Percentiles rank a stretch among this genome's conserved stretches.
Evolutionary conservation across 1,140 invertebrate species (phyloP).

Genomic region (Agrilus planipennis): DNA sequence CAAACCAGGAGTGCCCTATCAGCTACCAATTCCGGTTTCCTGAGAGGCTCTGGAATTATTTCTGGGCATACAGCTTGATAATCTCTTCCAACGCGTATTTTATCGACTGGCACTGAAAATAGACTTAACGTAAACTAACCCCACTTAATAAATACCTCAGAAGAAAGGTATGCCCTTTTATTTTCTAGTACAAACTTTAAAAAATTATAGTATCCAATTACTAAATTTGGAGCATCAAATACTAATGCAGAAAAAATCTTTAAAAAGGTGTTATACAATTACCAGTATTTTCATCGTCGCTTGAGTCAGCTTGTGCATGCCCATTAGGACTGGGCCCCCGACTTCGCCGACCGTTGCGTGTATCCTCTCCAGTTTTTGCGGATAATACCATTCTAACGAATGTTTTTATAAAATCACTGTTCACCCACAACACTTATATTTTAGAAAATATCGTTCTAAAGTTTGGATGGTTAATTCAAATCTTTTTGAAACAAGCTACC

Average conservation of each 20-base stretch:
- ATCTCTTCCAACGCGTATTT: slow-evolving; percentile 87
- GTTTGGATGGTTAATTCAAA: slow-evolving; percentile 5
- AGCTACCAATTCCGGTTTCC: slow-evolving; percentile 46
- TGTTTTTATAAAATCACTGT: slow-evolving; percentile 9
- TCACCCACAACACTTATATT: not conserved
- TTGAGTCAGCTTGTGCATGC: slow-evolving; percentile 62
- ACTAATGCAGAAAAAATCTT: too few relatives aligned
- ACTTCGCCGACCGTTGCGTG: slow-evolving; percentile 73
- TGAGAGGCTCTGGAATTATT: slow-evolving; percentile 46
- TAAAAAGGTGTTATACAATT: too few relatives aligned
- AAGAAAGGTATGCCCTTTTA: too few relatives aligned
- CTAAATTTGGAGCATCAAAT: too few relatives aligned
- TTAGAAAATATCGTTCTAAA: slow-evolving; percentile 7
- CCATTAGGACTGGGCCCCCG: slow-evolving; percentile 80
- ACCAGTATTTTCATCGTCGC: slow-evolving; percentile 67
- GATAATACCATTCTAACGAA: slow-evolving; percentile 66
- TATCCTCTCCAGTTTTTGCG: slow-evolving; percentile 67
- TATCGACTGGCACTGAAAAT: slow-evolving; percentile 65
- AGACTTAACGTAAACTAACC: too few relatives aligned
- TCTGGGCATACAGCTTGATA: slow-evolving; percentile 87
- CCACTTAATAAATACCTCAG: too few relatives aligned
- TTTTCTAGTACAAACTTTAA: too few relatives aligned
- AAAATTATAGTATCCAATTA: too few relatives aligned
- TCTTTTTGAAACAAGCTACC: slow-evolving; percentile 12
- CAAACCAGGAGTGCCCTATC: slow-evolving; percentile 89